These are phyloP conservation scores for Paelopatides confundens DNA, from an alignment of 53 echinoderm and acorn worm species.

Conservation along the genomic window DNA sequence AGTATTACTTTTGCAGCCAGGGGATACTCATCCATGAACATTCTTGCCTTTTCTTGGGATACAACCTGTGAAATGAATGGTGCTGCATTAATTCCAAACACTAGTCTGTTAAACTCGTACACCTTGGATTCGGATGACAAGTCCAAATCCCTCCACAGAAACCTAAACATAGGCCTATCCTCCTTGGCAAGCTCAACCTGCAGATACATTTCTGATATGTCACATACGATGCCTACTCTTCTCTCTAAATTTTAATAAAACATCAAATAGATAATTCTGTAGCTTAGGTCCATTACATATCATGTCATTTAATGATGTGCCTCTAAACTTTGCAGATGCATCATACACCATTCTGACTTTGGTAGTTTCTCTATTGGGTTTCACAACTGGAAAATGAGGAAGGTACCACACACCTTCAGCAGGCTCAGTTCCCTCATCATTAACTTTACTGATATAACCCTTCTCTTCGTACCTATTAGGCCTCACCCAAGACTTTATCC, in stretches of 20 bases:
- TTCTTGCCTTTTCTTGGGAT: slow-evolving; percentile 25
- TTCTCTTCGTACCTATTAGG: slow-evolving; percentile 30
- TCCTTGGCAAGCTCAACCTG: slow-evolving; percentile 14
- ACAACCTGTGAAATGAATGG: slow-evolving; percentile 42
- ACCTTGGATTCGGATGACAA: neutral
- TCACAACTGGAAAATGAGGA: slow-evolving; percentile 52
- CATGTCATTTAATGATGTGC: slow-evolving; percentile 19
- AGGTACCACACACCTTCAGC: slow-evolving; percentile 21
- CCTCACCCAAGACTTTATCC: neutral
- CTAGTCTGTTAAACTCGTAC: slow-evolving; percentile 40
- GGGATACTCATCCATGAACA: neutral
- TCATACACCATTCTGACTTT: slow-evolving; percentile 38
- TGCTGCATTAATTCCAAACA: slow-evolving; percentile 43
- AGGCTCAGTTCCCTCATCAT: neutral
- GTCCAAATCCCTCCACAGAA: slow-evolving; percentile 41
- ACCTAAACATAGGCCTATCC: slow-evolving; percentile 46
- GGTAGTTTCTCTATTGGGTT: slow-evolving; percentile 36
- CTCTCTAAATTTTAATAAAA: slow-evolving; percentile 38
- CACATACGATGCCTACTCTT: slow-evolving; percentile 28
- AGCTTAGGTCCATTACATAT: slow-evolving; percentile 35
- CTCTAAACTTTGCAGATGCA: slow-evolving; percentile 8
- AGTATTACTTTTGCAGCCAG: slow-evolving; percentile 16
- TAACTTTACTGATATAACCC: slow-evolving; percentile 25
- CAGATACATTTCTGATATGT: slow-evolving; percentile 51
- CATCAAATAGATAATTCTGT: slow-evolving; percentile 40